phyloP scores from a whole-genome alignment of 2,888 invertebrate species.

The Andrena praecox region DNA sequence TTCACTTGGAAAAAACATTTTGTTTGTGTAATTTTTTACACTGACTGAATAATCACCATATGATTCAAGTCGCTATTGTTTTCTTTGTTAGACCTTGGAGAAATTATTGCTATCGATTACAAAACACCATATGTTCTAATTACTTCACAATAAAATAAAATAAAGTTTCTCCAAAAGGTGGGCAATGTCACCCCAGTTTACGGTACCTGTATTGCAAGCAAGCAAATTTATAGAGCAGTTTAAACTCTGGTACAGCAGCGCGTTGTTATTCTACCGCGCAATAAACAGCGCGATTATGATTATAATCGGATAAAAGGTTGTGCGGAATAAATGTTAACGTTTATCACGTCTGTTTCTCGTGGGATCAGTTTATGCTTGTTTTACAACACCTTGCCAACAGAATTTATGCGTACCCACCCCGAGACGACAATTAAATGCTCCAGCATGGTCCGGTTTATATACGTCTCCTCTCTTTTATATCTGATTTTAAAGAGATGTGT shows the following conservation, averaged over 20 bases:
- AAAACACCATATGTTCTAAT: too few relatives aligned
- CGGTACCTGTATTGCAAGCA: background rate
- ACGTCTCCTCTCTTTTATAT: background rate
- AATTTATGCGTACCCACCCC: slow-evolving; percentile 35
- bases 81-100: too few relatives aligned
- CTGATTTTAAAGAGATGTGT: too few relatives aligned
- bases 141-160: too few relatives aligned
- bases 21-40: too few relatives aligned
- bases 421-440: slow-evolving; percentile 55
- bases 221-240: background rate
- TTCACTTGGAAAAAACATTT: too few relatives aligned
- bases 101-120: too few relatives aligned
- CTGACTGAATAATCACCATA: too few relatives aligned
- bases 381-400: background rate
- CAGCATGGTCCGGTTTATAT: slow-evolving; percentile 41
- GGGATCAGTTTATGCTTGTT: slow-evolving; percentile 10
- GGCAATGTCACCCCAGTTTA: too few relatives aligned
- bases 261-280: background rate
- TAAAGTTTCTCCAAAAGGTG: too few relatives aligned
- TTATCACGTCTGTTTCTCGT: slow-evolving; percentile 15
- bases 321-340: slow-evolving; percentile 25
- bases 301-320: slow-evolving; percentile 16
- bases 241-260: background rate
- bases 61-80: too few relatives aligned
- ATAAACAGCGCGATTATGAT: slow-evolving; percentile 18